phyloP scores from a whole-genome alignment of 2,113 vertebrate species.

The Martes martes region DNA sequence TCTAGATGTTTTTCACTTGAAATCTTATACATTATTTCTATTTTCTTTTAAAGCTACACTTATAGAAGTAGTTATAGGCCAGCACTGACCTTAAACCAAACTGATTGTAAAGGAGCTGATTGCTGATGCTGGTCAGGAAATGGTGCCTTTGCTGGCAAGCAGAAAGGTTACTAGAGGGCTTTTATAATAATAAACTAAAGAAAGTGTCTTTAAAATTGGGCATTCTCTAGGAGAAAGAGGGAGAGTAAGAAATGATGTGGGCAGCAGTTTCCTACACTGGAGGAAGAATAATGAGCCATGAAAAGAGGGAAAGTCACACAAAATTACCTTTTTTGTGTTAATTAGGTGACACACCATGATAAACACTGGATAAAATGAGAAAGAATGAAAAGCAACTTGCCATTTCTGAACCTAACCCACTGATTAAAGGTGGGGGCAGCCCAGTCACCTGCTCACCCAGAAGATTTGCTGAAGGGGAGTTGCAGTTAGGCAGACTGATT shows the following conservation, averaged over 20 bases:
- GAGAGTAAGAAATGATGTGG: slow-evolving; percentile 1
- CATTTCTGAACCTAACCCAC: not conserved
- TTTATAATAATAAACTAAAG: not conserved
- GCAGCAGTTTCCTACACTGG: not conserved
- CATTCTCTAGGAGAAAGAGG: not conserved
- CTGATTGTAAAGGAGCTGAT: not conserved
- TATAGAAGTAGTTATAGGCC: not conserved
- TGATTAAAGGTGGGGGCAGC: not conserved
- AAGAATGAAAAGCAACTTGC: not conserved
- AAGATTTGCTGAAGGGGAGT: not conserved
- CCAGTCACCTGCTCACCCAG: not conserved
- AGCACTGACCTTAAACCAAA: not conserved
- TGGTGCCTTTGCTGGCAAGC: not conserved
- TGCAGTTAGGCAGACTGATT: not conserved
- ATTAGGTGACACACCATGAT: not conserved
- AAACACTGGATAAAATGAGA: not conserved
- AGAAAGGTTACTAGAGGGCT: slow-evolving; percentile 16
- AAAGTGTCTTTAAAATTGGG: slow-evolving; percentile 40
- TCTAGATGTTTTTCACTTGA: not conserved
- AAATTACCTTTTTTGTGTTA: slow-evolving; percentile 23
- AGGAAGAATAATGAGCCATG: slow-evolving; percentile 21
- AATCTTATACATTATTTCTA: not conserved
- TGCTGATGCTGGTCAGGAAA: slow-evolving; percentile 25
- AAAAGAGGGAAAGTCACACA: not conserved
- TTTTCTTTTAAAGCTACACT: not conserved